These are phyloP conservation scores for Pteruthius melanotis DNA, from an alignment of 2,113 vertebrate species.

Conservation along the genomic window DNA sequence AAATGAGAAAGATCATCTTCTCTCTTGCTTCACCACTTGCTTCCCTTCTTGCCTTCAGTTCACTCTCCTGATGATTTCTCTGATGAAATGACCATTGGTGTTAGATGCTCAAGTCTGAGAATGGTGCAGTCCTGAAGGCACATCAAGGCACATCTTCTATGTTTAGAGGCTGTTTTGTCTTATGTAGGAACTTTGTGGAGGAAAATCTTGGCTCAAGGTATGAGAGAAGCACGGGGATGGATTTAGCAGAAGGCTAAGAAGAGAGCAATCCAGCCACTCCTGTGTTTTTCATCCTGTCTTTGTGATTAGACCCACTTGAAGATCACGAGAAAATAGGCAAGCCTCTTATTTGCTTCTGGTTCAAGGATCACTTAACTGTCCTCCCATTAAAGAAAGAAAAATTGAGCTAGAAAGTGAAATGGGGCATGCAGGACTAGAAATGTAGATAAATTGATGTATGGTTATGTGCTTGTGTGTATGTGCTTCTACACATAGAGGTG, in stretches of 20 bases:
- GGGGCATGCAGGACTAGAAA: background rate
- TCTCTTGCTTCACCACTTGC: background rate
- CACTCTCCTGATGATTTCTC: background rate
- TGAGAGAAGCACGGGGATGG: conserved; percentile 64
- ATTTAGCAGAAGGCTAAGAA: conserved; percentile 77
- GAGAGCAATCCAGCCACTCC: conserved; percentile 74
- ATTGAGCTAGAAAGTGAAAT: background rate
- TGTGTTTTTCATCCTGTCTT: conserved; percentile 83
- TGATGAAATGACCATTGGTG: rapidly evolving
- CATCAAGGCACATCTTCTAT: background rate
- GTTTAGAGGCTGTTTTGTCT: background rate
- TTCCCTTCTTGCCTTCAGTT: background rate
- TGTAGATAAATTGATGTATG: background rate
- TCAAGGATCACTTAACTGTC: background rate
- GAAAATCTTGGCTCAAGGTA: conserved; percentile 79
- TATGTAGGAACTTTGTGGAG: conserved; percentile 77
- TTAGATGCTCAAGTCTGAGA: background rate
- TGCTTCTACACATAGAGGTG: background rate
- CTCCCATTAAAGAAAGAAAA: background rate
- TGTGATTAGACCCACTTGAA: conserved; percentile 78
- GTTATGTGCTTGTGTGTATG: background rate
- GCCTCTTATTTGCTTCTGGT: background rate
- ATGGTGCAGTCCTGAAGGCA: background rate
- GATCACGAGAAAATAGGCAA: conserved; percentile 78
- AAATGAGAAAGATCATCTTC: background rate